Evolutionary conservation across 2,113 vertebrate genomes (phyloP), one percentile per base, ranked within the genome.

Genomic region (Lophochroa leadbeateri): DNA sequence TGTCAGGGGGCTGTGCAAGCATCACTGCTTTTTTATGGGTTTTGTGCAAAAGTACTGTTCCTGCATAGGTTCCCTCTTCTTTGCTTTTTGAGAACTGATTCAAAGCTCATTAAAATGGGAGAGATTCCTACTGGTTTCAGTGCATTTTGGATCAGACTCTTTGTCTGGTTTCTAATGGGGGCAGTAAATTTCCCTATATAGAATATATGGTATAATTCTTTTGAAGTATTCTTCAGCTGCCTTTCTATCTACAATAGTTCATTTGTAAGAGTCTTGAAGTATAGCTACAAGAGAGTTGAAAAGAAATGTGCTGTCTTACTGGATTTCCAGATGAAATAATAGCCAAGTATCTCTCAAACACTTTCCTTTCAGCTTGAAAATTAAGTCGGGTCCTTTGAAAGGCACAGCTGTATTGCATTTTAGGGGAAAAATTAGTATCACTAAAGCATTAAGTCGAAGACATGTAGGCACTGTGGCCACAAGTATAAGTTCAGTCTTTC

Each of bases 251-350:
- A 75, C 92, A 90, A 76, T 94, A 93, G 90, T 97, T 96, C 79
- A 95, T 96, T 96, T 95, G 37, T 96, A 70, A 94, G 72, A 85
- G 88, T 92, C 93, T 96, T 94, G 89, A 94, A 96, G 86, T 90
- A 79, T 57, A 78, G 68, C 85, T 88, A 64, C 65, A 76, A 89
- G 92, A 84, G 41, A 90, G 78, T 75, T 96, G 88, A 95, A 95
- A 95, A 94, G 84, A 96, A 96, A 80, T 93, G 67, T 82, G 72
- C 94, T 96, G 89, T 96, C 92, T 96, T 97, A 91, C 85, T 97
- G 92, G 80, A 96, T 97, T 96, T 98, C 96, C 97, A 97, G 91
- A 96, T 94, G 95, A 96, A 97, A 97, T 96, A 97, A 97, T 97
- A 97, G 83, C 96, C 86, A 93, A 94, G 89, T 64, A 95, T 97